Conservation (phyloP, 1,140 invertebrate genomes). For the Diachasma alloeum region DNA sequence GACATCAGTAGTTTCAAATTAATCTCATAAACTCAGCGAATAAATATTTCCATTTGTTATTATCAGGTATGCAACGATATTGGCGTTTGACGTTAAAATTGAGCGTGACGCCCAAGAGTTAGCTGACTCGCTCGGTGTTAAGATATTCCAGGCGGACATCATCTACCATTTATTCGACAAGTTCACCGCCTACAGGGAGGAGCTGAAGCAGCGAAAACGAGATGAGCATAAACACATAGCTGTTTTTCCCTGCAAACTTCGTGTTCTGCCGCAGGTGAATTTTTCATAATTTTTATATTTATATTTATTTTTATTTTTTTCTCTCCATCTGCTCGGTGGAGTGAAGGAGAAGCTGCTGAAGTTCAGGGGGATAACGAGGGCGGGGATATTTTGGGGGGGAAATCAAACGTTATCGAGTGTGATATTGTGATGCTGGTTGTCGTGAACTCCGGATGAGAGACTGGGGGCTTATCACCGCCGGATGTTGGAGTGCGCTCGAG, state of each 20-base stretch:
- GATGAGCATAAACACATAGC: constrained; percentile 96
- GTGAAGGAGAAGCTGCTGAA: too few relatives aligned
- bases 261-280: constrained; percentile 79
- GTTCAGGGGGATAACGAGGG: background rate
- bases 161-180: constrained; percentile 99
- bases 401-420: constrained; percentile 4
- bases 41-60: background rate
- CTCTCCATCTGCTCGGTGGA: background rate
- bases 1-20: too few relatives aligned
- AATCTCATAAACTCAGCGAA: background rate
- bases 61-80: constrained; percentile 90
- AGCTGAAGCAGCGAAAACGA: constrained; percentile 90
- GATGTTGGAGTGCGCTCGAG: constrained; percentile 22
- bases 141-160: constrained; percentile 99
- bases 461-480: constrained; percentile 26
- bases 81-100: constrained; percentile 99
- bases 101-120: constrained; percentile 97
- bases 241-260: constrained; percentile 97
- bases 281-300: constrained; percentile 7
- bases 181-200: constrained; percentile 94
- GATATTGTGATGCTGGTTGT: constrained; percentile 12
- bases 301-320: constrained; percentile 7
- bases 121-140: constrained; percentile 92
- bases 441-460: constrained; percentile 15
- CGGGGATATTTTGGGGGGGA: background rate